Base-by-base conservation (phyloP, 1,140 invertebrate genomes). In the Drosophila melanica region DNA sequence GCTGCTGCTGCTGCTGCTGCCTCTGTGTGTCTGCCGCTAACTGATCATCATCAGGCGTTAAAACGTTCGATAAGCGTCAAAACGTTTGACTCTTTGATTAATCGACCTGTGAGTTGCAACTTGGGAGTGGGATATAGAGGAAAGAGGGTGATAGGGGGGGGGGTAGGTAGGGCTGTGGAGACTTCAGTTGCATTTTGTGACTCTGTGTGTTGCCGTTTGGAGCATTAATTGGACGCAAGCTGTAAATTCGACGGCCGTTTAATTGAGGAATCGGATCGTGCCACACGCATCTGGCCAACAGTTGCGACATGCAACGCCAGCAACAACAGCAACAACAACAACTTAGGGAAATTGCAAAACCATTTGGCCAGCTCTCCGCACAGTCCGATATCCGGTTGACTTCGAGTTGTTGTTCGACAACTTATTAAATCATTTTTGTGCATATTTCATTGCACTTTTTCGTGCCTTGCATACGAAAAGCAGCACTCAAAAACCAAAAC, bases 381-480 rank as follows among this genome's bases (percentile, higher is more conserved):
- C 53, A 48, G 55, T 60, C 16, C 74, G 69, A 76, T 76, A 76
- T 76, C 74, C 74, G 74, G 74, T 67, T 66, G 42, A 66, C 48
- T 75, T 57, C 55, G 50, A 67, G 6, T 50, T 68, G 69, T 76
- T 72, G 74, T 67, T 58, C 12, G 50, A 45, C 74, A 76, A 76
- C 74, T 73, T 76, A 76, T 76, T 73, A 76, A 76, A 76, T 76
- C 74, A 76, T 62, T 70, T 74, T 74, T 74, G 42, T 58, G 60
- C 53, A 59, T 27, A 58, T 63, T 71, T 60, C 50, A 20, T 48
- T 41, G 41, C 47, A 51, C 42, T 42, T 57, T 50, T 41, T 57
- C 44, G 23, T 60, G 66, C 11, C 47, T 42, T 11, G 62, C 50
- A 54, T 54, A 30, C 23, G 9, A 39, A 50, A 20, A 12, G 23